A percentile compares a stretch with the other conserved stretches of the same genome.
phyloP scores from a whole-genome alignment of 2,113 vertebrate species.

The Ailurus styani region DNA sequence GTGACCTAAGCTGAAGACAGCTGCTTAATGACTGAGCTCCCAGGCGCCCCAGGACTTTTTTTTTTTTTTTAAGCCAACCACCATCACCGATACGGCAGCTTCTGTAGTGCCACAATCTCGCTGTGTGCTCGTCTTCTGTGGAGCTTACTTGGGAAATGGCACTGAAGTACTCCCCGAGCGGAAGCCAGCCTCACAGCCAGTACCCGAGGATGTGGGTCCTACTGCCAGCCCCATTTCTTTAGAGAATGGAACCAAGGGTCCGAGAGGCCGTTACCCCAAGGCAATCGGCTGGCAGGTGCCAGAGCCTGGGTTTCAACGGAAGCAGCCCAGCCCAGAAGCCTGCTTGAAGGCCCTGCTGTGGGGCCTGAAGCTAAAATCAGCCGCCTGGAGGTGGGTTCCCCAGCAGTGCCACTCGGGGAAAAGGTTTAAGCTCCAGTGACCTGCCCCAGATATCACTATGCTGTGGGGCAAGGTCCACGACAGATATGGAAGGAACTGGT shows the following conservation, averaged over 20 bases:
- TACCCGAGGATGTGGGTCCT: background rate
- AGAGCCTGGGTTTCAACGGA: background rate
- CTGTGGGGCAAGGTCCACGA: background rate
- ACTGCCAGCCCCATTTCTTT: background rate
- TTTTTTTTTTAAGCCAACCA: background rate
- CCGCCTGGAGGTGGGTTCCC: accelerated
- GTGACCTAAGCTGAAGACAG: too few relatives aligned
- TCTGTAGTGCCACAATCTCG: accelerated
- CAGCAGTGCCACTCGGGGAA: too few relatives aligned
- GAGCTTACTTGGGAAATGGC: background rate
- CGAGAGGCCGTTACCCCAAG: background rate
- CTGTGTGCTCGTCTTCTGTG: accelerated
- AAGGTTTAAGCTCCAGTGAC: background rate
- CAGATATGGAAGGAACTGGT: background rate
- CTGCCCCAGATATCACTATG: background rate
- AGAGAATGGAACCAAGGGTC: background rate
- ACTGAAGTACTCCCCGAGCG: background rate
- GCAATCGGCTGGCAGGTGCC: background rate
- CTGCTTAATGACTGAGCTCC: too few relatives aligned
- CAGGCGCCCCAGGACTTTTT: too few relatives aligned
- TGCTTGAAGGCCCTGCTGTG: background rate
- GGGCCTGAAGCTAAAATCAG: background rate
- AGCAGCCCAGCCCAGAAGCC: too few relatives aligned
- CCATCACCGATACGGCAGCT: background rate
- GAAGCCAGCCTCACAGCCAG: background rate